Base-by-base conservation (phyloP, 2,888 invertebrate genomes). In the Sclerodermus sp. region DNA sequence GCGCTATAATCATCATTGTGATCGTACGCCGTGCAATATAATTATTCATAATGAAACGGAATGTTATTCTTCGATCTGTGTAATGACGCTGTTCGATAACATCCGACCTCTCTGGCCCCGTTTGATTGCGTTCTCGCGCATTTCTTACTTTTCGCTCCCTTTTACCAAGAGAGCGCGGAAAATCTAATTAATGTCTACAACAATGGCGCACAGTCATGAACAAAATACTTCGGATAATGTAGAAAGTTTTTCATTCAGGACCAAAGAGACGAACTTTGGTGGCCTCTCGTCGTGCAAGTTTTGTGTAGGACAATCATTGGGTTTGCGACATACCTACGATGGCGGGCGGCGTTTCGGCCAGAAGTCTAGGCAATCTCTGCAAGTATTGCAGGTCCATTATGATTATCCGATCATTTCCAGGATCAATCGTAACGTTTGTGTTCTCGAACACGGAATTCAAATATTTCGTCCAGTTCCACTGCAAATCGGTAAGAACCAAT, bases 391-490 rank as follows among this genome's bases (percentile, higher is more conserved):
- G 75, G 77, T 88, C 88, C 80, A 85, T 82, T 13, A 89, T 82
- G 51, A 88, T 85, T 49, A 85, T 81, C 15, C 83, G 80, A 71
- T 87, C 87, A 0, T 73, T 66, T 5, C 75, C 66, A 1, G 80
- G 74, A 41, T 81, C 77, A 23, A 86, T 74, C 1, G 74, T 76
- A 42, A 87, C 82, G 58, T 78, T 82, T 8, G 86, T 85, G 61
- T 84, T 81, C 13, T 81, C 71, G 72, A 88, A 86, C 45, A 85
- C 82, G 45, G 81, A 79, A 54, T 80, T 74, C 55, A 88, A 62
- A 65, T 87, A 86, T 40, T 72, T 76, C 16, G 82, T 79, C 88
- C 88, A 88, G 64, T 86, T 81, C 75, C 87, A 84, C 87, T 87
- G 73, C 40, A 73, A 71, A n/a, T n/a, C n/a, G n/a, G n/a, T n/a